Evolutionary conservation across 2,113 vertebrate genomes (phyloP), one percentile per base, ranked within the genome.

Genomic region (Ctenomys sociabilis): DNA sequence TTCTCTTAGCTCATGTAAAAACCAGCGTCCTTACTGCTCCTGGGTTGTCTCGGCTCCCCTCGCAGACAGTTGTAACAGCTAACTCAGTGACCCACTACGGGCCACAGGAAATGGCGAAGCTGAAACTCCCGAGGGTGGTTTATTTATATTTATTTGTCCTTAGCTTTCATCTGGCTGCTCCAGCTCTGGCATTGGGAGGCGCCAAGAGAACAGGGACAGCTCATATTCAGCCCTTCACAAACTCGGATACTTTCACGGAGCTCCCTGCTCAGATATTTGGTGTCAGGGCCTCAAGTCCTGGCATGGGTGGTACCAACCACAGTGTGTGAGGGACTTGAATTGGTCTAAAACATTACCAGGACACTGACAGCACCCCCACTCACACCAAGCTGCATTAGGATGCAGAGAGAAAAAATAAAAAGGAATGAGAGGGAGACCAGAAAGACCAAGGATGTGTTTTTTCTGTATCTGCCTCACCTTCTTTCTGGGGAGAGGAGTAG

Each of bases 1-100:
- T 96, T 85, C 91, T 96, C 75, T 96, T 35, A 93, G 94, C 54
- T 92, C 80, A 10, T 91, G 28, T 73, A 72, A 93, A 92, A 94
- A 16, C 21, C 66, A 40, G 30, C 7, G 28, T 88, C 81, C 35
- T 35, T 63, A 43, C 72, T 61, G 57, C 77, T 90, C 92, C 30
- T 1, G 37, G 59, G 59, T 32, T 77, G 77, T 59, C 88, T 28
- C 5, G 12, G 61, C 45, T 66, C 72, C 88, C 78, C 32, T 86
- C 64, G 21, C 21, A 13, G 37, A 63, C 40, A 82, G 59, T 52
- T 64, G 28, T 26, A 32, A 52, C 14, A 19, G 32, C 57, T 86
- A 72, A 70, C 84, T 94, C 49, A 7, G 72, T 66, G 80, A 63
- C 43, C 70, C 84, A 30, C 52, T 16, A 14, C 7, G 2, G 70